Evolutionary conservation across 2,888 invertebrate genomes (phyloP).

Genomic region (Aphidoletes aphidimyza): DNA sequence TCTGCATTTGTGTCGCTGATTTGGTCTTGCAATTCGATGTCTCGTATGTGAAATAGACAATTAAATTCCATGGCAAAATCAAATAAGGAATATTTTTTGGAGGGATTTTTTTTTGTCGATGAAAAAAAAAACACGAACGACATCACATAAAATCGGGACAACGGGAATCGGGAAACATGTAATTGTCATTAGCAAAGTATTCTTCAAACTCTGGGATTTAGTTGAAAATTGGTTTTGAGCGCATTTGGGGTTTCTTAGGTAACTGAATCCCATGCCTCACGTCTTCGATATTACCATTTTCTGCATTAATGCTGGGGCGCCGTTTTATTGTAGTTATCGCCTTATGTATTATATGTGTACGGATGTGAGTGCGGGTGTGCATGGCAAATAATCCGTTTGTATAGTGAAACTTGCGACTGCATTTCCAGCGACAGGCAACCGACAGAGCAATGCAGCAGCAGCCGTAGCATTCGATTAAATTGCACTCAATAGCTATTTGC

Average conservation of each 20-base stretch:
- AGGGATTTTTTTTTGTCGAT: too few relatives aligned
- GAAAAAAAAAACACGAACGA: too few relatives aligned
- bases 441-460: not conserved
- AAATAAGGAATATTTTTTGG: too few relatives aligned
- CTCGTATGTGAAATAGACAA: too few relatives aligned
- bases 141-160: not conserved
- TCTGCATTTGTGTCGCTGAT: too few relatives aligned
- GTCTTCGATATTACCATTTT: not conserved
- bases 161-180: conserved; percentile 2
- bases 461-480: conserved; percentile 48
- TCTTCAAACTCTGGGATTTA: not conserved
- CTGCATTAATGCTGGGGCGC: not conserved
- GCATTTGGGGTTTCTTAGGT: conserved; percentile 24
- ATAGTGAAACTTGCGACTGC: not conserved
- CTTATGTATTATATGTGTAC: not conserved
- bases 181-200: conserved; percentile 31
- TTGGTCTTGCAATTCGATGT: too few relatives aligned
- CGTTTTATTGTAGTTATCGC: not conserved
- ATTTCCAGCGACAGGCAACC: too few relatives aligned
- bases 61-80: too few relatives aligned
- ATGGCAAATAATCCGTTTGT: conserved; percentile 13
- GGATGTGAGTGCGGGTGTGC: not conserved
- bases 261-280: not conserved
- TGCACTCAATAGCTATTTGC: conserved; percentile 49
- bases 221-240: not conserved